Evolutionary conservation across 2,113 vertebrate genomes (phyloP), one percentile per base, ranked within the genome.

Genomic region (Microcebus tavaratra): DNA sequence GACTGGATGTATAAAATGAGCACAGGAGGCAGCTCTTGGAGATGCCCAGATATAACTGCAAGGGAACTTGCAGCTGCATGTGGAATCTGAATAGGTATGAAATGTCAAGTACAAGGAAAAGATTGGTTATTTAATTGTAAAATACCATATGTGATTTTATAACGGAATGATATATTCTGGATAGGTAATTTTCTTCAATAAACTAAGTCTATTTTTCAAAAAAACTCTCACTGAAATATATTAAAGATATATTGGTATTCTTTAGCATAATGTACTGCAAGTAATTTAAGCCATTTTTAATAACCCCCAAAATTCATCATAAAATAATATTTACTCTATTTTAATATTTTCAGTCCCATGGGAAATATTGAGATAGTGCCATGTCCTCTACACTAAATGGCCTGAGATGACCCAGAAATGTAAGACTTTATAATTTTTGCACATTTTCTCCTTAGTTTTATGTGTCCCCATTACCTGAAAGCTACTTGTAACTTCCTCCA

Each of bases 181-280:
- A 90, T 72, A 72, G 86, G 65, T 65, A 84, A 88, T 84, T 92
- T 85, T 91, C 65, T 93, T 90, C 34, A 57, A 61, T 63, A 68
- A 90, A 83, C 29, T 63, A 89, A 57, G 50, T 86, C 11, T 84
- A 11, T 39, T 88, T 93, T 88, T 39, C 31, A 90, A 90, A 78
- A 88, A 50, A 63, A 25, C 25, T 68, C 42, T 78, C 50, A 79
- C 0, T 80, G 23, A 95, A 75, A 82, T 90, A 78, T n/a, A 92
- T 87, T 87, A 92, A 13, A 94, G 12, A 45, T 12, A 27, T 70
- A 27, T 12, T 73, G 5, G 11, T 73, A 90, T 90, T 59, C 31
- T 80, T 70, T 68, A 76, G 29, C 12, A 73, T n/a, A 96, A 36
- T 61, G 1, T 50, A 93, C 36, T 79, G 36, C 75, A 94, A 68